phyloP scores from a whole-genome alignment of 2,113 vertebrate genomes.

The Pelodiscus sinensis region DNA sequence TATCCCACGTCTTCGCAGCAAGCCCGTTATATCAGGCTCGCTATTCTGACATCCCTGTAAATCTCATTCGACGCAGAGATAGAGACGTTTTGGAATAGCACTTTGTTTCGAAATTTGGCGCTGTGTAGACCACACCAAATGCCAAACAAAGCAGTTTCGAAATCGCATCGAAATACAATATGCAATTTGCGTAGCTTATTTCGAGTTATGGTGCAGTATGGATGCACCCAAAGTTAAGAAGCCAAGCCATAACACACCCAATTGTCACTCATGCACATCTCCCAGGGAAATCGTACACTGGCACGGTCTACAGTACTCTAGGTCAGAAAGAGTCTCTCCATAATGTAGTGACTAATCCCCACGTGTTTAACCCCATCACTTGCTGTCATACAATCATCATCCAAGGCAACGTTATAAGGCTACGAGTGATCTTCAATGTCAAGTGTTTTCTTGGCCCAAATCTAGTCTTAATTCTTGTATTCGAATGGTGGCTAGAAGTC shows the following conservation, averaged over 20 bases:
- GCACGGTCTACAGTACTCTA: neutral
- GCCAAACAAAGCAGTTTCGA: too few species aligned
- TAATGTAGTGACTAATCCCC: neutral
- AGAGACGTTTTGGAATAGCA: too few species aligned
- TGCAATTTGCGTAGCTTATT: too few species aligned
- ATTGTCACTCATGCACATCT: neutral
- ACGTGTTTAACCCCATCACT: neutral
- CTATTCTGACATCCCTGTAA: too few species aligned
- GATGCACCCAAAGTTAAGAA: neutral
- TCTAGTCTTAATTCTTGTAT: neutral
- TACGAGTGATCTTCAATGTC: neutral
- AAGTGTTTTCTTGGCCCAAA: neutral
- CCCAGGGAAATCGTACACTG: neutral
- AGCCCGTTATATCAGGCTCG: too few species aligned
- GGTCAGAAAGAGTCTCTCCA: neutral
- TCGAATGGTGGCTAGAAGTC: neutral
- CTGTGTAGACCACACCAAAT: too few species aligned
- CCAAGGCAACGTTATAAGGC: neutral
- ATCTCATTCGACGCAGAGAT: too few species aligned
- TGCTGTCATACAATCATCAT: neutral
- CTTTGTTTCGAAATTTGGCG: too few species aligned
- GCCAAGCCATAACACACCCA: neutral
- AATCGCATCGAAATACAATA: too few species aligned
- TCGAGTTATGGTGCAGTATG: too few species aligned
- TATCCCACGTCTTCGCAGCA: too few species aligned